Percentiles rank a stretch among this genome's conserved stretches.
Conservation (phyloP, 2,113 vertebrate species). For the Varanus komodoensis region DNA sequence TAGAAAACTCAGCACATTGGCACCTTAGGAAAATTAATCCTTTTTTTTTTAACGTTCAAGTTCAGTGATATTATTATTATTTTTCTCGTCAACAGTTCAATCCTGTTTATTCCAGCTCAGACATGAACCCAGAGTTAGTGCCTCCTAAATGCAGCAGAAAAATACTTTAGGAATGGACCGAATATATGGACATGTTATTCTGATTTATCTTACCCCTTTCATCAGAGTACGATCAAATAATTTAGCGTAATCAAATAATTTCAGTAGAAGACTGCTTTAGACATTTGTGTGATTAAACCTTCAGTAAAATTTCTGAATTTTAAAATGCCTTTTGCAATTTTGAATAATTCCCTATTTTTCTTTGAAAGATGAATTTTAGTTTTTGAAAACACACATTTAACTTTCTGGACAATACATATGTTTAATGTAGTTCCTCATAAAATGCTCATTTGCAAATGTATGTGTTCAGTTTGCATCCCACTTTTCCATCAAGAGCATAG, state of each 20-base stretch:
- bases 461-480: too few species aligned
- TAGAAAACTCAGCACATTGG: conserved; percentile 57
- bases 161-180: conserved; percentile 75
- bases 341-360: neutral
- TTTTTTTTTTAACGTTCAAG: conserved; percentile 65
- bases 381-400: neutral
- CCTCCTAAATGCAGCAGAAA: conserved; percentile 59
- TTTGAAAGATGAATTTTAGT: neutral
- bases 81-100: conserved; percentile 54
- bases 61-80: conserved; percentile 70
- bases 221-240: conserved; percentile 12
- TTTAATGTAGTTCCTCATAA: neutral
- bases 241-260: conserved; percentile 39
- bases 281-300: neutral
- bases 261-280: neutral
- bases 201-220: neutral
- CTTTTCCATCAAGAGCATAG: too few species aligned
- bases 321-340: neutral
- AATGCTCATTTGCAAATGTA: neutral
- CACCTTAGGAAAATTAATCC: conserved; percentile 71
- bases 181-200: conserved; percentile 72
- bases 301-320: neutral
- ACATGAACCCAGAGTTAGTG: too few species aligned
- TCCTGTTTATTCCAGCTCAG: too few species aligned
- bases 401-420: neutral